These are phyloP conservation scores for Coregonus suidteri DNA, from an alignment of 2,797 vertebrate genomes.

Conservation along the genomic window DNA sequence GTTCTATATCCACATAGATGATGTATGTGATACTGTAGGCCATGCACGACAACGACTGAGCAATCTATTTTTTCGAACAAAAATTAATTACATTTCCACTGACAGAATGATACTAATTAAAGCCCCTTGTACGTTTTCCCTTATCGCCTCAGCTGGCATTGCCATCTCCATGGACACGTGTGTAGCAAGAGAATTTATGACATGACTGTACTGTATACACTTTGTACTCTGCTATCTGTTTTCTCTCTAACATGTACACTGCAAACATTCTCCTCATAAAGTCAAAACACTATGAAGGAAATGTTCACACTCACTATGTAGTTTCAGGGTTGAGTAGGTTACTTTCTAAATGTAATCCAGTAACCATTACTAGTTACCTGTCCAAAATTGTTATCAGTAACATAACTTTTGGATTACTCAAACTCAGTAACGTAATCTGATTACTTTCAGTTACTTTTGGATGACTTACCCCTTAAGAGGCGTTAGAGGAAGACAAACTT, in stretches of 20 bases:
- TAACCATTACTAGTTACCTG: no score
- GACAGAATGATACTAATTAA: not conserved
- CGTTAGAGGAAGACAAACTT: no score
- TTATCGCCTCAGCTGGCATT: not conserved
- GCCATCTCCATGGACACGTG: not conserved
- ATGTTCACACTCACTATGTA: no score
- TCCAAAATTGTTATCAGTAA: no score
- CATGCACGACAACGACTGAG: not conserved
- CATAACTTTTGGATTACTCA: no score
- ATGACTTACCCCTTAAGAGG: no score
- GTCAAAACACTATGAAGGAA: not conserved
- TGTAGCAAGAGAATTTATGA: conserved; percentile 12
- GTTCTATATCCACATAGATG: not conserved
- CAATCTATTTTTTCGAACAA: not conserved
- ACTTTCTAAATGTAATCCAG: no score
- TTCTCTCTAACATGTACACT: conserved; percentile 3
- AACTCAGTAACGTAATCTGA: no score
- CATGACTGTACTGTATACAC: not conserved
- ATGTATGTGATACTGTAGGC: not conserved
- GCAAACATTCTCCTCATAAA: not conserved
- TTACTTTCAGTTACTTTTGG: no score
- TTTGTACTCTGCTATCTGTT: conserved; percentile 13
- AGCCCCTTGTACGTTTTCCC: not conserved
- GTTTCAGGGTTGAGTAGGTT: no score
- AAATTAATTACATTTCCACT: not conserved